Evolutionary conservation across 2,797 vertebrate species (phyloP).

Genomic region (Chrysolophus pictus): DNA sequence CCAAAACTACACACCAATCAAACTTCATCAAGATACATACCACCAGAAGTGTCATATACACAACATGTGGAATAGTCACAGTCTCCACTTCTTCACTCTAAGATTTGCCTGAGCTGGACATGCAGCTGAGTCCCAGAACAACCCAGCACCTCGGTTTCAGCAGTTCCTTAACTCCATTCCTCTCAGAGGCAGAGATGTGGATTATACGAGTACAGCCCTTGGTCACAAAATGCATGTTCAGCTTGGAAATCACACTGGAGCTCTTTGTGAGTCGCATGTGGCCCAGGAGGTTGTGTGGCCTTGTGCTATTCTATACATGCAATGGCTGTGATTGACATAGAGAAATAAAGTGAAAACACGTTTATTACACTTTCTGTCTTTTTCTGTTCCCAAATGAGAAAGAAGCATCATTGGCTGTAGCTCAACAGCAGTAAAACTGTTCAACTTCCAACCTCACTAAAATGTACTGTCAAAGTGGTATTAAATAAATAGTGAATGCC

Average conservation of each 20-base stretch:
- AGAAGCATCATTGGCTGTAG: slow-evolving; percentile 47
- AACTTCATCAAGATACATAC: neutral
- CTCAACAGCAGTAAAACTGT: slow-evolving; percentile 53
- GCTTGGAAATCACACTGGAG: slow-evolving; percentile 24
- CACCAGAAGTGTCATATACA: neutral
- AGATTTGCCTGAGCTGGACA: neutral
- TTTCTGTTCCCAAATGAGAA: slow-evolving; percentile 19
- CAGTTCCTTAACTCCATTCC: neutral
- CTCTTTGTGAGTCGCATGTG: slow-evolving; percentile 45
- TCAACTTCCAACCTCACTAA: slow-evolving; percentile 51
- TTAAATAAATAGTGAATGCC: slow-evolving; percentile 68
- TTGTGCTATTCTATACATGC: slow-evolving; percentile 26
- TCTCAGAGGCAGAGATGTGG: neutral
- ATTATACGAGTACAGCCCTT: neutral
- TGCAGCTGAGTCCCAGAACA: neutral
- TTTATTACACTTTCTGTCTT: slow-evolving; percentile 32
- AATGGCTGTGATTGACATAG: slow-evolving; percentile 53
- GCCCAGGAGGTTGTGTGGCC: slow-evolving; percentile 19
- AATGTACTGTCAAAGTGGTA: slow-evolving; percentile 52
- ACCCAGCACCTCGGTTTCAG: neutral
- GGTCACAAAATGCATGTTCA: neutral
- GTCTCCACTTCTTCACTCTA: neutral
- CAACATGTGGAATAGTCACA: neutral
- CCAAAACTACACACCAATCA: neutral
- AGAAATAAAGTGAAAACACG: slow-evolving; percentile 47